A percentile compares a stretch with the other conserved stretches of the same genome.
These are phyloP conservation scores for Penelope pileata DNA, from an alignment of 2,113 vertebrate species.

Conservation along the genomic window DNA sequence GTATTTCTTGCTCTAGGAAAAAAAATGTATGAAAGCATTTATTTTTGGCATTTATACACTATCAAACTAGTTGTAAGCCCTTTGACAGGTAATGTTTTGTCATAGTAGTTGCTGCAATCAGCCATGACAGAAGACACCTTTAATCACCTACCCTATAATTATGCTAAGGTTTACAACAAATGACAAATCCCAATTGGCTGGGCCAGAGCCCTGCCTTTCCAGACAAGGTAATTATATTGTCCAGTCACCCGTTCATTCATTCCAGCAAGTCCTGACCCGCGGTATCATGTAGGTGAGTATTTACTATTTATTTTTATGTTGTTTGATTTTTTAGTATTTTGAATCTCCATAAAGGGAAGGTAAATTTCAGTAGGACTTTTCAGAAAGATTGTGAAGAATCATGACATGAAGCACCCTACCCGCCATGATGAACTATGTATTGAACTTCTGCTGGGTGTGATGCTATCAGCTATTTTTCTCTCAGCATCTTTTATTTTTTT, in stretches of 20 bases:
- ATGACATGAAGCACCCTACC: background rate
- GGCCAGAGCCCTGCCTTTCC: constrained; percentile 42
- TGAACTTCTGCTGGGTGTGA: background rate
- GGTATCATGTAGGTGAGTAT: constrained; percentile 39
- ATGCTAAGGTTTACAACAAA: constrained; percentile 42
- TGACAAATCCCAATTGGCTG: constrained; percentile 43
- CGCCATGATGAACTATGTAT: background rate
- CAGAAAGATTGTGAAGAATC: background rate
- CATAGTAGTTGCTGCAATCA: background rate
- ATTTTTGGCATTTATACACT: background rate
- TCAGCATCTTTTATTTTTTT: background rate
- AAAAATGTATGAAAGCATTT: background rate
- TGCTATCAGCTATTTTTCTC: background rate
- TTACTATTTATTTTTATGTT: background rate
- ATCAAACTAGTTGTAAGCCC: background rate
- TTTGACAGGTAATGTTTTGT: background rate
- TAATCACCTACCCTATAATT: constrained; percentile 34
- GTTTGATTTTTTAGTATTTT: background rate
- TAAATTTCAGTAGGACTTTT: background rate
- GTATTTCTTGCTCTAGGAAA: background rate
- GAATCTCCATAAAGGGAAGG: background rate
- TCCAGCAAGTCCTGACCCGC: constrained; percentile 7
- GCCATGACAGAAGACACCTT: constrained; percentile 20
- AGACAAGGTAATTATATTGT: constrained; percentile 36
- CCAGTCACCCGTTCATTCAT: background rate